Conservation (phyloP, 2,888 invertebrate genomes). For the Nymphalis polychloros region DNA sequence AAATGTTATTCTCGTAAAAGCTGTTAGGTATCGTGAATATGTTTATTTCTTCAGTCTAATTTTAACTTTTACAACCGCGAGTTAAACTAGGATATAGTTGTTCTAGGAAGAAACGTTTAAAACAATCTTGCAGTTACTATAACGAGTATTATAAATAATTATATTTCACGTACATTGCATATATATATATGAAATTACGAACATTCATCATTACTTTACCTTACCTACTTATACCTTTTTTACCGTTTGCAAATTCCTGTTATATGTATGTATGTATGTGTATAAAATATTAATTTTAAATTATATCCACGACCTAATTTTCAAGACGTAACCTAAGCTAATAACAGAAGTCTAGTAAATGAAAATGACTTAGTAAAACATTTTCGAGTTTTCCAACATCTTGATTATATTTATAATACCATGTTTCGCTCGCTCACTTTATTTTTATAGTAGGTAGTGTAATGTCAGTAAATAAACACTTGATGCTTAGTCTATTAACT, state of each 20-base stretch:
- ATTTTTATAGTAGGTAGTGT: constrained; percentile 44
- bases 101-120: constrained; percentile 23
- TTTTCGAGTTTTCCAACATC: constrained; percentile 14
- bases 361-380: constrained; percentile 5
- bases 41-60: constrained; percentile 16
- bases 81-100: constrained; percentile 17
- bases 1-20: constrained; percentile 6
- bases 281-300: background rate
- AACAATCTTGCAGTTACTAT: constrained; percentile 4
- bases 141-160: background rate
- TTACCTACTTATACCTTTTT: too few relatives aligned
- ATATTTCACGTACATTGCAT: background rate
- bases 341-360: constrained; percentile 11
- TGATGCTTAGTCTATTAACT: constrained; percentile 44
- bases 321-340: constrained; percentile 8
- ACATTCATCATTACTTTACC: background rate
- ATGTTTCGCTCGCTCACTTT: constrained; percentile 33
- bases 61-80: constrained; percentile 21
- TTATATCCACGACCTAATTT: constrained; percentile 2
- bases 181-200: background rate
- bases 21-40: constrained; percentile 16
- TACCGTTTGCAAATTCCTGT: too few relatives aligned
- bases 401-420: constrained; percentile 31
- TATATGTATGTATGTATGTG: too few relatives aligned
- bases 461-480: constrained; percentile 46